Percentiles rank a stretch among this genome's conserved stretches.
phyloP scores from a whole-genome alignment of 2,113 vertebrate species.

The Leuciscus idus region DNA sequence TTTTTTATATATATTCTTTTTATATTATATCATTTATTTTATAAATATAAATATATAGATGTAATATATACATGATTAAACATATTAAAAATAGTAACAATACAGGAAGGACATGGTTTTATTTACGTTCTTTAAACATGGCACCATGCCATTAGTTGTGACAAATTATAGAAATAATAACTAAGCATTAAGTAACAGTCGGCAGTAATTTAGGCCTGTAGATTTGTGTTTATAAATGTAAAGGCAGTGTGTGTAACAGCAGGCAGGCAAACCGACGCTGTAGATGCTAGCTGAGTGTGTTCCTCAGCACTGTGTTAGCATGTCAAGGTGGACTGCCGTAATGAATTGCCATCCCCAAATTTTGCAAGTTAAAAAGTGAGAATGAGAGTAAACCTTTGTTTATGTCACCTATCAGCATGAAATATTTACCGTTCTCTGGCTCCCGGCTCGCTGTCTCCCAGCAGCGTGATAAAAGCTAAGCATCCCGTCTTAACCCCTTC shows the following conservation, averaged over 20 bases:
- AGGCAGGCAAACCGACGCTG: conserved; percentile 43
- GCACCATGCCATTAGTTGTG: not conserved
- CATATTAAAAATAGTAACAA: not conserved
- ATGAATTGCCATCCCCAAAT: conserved; percentile 75
- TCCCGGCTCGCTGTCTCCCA: conserved; percentile 71
- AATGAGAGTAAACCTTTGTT: conserved; percentile 79
- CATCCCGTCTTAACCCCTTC: conserved; percentile 74
- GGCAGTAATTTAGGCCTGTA: not conserved
- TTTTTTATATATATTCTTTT: not conserved
- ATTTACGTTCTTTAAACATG: not conserved
- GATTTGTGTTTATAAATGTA: conserved; percentile 7
- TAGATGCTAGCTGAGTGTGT: conserved; percentile 58
- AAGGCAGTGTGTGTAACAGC: conserved; percentile 40
- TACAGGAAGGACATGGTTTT: not conserved
- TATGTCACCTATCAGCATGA: conserved; percentile 80
- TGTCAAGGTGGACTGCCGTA: conserved; percentile 67
- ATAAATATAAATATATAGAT: not conserved
- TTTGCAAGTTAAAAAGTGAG: conserved; percentile 77
- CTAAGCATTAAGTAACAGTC: not conserved
- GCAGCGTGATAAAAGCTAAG: conserved; percentile 75
- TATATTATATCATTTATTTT: not conserved
- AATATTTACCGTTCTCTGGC: conserved; percentile 75
- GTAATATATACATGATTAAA: not conserved
- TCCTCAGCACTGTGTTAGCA: conserved; percentile 67
- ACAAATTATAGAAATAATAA: not conserved